Evolutionary conservation across 2,113 vertebrate genomes (phyloP).

Genomic region (Pseudorectes ferrugineus): DNA sequence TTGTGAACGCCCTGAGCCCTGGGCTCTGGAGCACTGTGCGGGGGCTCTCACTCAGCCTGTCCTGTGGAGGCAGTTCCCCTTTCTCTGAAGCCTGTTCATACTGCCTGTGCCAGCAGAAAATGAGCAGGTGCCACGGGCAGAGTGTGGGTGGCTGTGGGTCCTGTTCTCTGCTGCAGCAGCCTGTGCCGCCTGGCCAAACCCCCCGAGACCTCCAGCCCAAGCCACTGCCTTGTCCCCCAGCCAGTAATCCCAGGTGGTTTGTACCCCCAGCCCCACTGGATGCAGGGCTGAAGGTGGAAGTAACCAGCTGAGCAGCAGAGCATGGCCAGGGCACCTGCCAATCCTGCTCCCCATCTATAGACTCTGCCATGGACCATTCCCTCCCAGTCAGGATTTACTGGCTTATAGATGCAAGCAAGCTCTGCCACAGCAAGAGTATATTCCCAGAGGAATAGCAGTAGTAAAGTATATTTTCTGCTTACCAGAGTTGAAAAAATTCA

Average conservation of each 20-base stretch:
- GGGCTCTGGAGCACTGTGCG: rapidly evolving
- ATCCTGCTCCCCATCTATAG: neutral
- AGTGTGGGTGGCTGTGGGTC: neutral
- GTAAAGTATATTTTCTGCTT: neutral
- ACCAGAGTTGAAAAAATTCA: neutral
- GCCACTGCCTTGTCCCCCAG: neutral
- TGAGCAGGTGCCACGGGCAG: rapidly evolving
- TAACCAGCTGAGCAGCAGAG: neutral
- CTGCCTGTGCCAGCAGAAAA: neutral
- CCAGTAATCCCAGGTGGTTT: neutral
- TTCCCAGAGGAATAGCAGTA: neutral
- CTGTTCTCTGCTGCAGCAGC: neutral
- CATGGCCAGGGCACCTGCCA: rapidly evolving
- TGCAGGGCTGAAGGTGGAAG: neutral
- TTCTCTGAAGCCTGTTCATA: neutral
- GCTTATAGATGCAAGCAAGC: neutral
- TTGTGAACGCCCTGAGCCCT: neutral
- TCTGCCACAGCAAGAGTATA: neutral
- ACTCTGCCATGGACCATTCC: neutral
- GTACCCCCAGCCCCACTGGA: rapidly evolving
- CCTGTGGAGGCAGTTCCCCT: neutral
- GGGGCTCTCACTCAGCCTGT: neutral
- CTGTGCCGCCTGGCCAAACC: neutral
- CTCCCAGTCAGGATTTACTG: neutral
- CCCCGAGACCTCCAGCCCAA: neutral